These are phyloP conservation scores for Thunnus thynnus DNA, from an alignment of 2,113 vertebrate genomes.

Conservation along the genomic window DNA sequence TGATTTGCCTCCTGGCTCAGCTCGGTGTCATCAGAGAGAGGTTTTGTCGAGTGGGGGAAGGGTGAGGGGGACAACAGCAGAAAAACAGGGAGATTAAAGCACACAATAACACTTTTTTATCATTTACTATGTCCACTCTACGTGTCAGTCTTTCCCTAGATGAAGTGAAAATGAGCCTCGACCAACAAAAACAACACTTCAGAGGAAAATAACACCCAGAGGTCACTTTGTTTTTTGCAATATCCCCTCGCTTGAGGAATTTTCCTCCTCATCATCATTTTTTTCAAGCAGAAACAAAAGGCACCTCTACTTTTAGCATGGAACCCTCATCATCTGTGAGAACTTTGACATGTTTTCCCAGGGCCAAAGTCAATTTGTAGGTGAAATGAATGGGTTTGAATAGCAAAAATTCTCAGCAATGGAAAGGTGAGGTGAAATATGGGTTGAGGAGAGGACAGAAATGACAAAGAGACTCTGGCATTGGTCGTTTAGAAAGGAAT, in stretches of 20 bases:
- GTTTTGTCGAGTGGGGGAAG: constrained; percentile 48
- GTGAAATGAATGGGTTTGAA: neutral
- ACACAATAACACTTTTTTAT: constrained; percentile 65
- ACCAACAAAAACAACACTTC: constrained; percentile 42
- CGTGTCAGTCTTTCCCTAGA: constrained; percentile 4
- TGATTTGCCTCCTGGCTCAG: constrained; percentile 64
- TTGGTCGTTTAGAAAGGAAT: constrained; percentile 53
- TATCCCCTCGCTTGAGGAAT: neutral
- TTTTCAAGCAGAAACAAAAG: neutral
- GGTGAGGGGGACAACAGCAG: constrained; percentile 50
- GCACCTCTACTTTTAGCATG: neutral
- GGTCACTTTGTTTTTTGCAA: constrained; percentile 39
- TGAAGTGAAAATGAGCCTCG: constrained; percentile 44
- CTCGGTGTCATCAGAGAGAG: constrained; percentile 51
- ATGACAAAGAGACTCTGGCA: constrained; percentile 12
- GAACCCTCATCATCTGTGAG: neutral
- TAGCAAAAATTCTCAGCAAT: neutral
- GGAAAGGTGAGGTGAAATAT: constrained; percentile 10
- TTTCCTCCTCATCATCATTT: neutral
- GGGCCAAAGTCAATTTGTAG: neutral
- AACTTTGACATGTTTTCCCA: neutral
- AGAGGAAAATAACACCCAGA: constrained; percentile 35
- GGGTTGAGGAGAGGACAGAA: neutral
- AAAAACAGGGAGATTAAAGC: constrained; percentile 76
- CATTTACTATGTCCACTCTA: constrained; percentile 31